phyloP scores from a whole-genome alignment of 2,113 vertebrate species.

The Gallinago paraguaiae region DNA sequence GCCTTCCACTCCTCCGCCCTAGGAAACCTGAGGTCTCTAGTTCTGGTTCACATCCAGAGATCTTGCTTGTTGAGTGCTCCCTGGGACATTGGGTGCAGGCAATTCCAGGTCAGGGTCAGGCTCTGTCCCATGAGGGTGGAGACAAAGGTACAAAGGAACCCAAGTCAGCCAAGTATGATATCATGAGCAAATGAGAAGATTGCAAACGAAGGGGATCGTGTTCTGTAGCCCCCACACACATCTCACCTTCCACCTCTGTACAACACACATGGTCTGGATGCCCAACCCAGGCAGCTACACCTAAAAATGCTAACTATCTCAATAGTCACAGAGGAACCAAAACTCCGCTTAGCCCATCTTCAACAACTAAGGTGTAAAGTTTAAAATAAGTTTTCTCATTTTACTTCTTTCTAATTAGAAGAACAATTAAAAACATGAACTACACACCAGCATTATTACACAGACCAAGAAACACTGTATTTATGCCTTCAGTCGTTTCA shows the following conservation, averaged over 20 bases:
- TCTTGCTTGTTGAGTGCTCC: not conserved
- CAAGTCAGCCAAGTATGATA: not conserved
- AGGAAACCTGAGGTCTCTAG: not conserved
- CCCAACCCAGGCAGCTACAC: not conserved
- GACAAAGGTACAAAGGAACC: not conserved
- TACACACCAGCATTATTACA: not conserved
- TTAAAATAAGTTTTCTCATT: not conserved
- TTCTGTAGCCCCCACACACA: not conserved
- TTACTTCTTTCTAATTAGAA: not conserved
- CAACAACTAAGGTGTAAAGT: not conserved
- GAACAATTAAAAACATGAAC: not conserved
- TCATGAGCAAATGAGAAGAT: accelerated
- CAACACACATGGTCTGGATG: accelerated
- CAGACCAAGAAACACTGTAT: not conserved
- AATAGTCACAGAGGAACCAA: not conserved
- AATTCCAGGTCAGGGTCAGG: not conserved
- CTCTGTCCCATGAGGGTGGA: not conserved
- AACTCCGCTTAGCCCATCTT: not conserved
- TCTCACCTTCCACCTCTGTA: not conserved
- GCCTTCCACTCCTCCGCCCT: not conserved
- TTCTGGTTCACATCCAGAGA: not conserved
- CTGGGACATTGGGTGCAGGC: accelerated
- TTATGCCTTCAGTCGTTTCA: not conserved
- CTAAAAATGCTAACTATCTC: not conserved
- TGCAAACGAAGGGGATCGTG: not conserved